Evolutionary conservation across 1,140 invertebrate species (phyloP).

Genomic region (Caenorhabditis latens): DNA sequence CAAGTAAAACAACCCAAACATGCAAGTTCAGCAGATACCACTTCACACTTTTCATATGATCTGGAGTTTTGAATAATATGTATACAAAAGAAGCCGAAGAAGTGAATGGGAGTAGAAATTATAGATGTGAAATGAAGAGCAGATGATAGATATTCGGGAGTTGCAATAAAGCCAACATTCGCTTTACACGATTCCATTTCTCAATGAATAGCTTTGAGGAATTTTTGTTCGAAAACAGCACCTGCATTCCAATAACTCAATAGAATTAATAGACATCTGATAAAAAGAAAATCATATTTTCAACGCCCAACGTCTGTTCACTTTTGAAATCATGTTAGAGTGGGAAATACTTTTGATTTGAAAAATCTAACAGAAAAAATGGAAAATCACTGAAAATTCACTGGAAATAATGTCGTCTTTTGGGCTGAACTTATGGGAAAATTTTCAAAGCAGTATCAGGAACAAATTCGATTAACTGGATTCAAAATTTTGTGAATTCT

Average conservation of each 20-base stretch:
- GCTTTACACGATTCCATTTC: neutral
- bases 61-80: neutral
- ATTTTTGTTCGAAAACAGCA: neutral
- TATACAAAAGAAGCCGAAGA: constrained; percentile 4
- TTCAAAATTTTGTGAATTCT: no score
- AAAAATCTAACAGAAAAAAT: no score
- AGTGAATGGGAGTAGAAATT: neutral
- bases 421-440: no score
- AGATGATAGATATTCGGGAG: neutral
- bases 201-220: neutral
- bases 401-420: no score
- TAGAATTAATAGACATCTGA: neutral
- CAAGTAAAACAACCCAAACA: neutral
- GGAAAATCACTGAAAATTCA: no score
- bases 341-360: neutral
- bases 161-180: neutral
- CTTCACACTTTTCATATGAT: constrained; percentile 3
- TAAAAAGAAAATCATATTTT: neutral
- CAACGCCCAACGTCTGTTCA: neutral
- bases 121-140: neutral
- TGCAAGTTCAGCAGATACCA: neutral
- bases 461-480: no score
- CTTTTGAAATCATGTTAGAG: no score
- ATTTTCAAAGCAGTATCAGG: no score
- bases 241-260: neutral